phyloP scores from a whole-genome alignment of 2,113 vertebrate genomes.

The Rana temporaria region DNA sequence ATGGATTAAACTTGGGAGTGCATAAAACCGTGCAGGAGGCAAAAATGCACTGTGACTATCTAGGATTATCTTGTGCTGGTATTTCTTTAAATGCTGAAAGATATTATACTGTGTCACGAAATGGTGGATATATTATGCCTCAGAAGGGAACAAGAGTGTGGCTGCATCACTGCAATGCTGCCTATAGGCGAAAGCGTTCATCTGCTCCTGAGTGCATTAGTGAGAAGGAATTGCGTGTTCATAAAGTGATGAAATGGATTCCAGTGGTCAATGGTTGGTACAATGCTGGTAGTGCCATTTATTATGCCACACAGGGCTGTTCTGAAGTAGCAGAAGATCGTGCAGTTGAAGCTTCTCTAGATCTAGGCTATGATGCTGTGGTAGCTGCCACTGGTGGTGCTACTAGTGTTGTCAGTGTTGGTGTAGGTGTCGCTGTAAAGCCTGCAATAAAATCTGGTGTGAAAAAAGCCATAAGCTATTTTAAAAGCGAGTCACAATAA shows the following conservation, averaged over 20 bases:
- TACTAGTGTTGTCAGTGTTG: slow-evolving; percentile 67
- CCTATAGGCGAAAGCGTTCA: slow-evolving; percentile 9
- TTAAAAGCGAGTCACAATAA: slow-evolving; percentile 59
- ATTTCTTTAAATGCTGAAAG: slow-evolving; percentile 62
- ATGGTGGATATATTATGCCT: slow-evolving; percentile 61
- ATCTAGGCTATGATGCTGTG: slow-evolving; percentile 82
- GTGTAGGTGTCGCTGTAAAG: slow-evolving; percentile 79
- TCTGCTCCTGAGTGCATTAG: slow-evolving; percentile 67
- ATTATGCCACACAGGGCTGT: slow-evolving; percentile 84
- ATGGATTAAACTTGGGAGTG: neutral
- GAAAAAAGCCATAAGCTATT: slow-evolving; percentile 70
- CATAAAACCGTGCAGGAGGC: neutral
- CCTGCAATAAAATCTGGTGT: slow-evolving; percentile 76
- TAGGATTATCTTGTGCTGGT: slow-evolving; percentile 75
- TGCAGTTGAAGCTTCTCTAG: slow-evolving; percentile 78
- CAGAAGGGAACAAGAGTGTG: slow-evolving; percentile 62
- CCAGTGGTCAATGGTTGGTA: slow-evolving; percentile 83
- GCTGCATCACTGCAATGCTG: slow-evolving; percentile 65
- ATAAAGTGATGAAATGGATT: slow-evolving; percentile 75
- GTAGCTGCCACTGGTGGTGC: slow-evolving; percentile 68
- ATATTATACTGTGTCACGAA: slow-evolving; percentile 64
- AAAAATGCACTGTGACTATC: slow-evolving; percentile 63
- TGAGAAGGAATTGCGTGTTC: slow-evolving; percentile 70
- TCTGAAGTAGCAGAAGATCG: slow-evolving; percentile 74
- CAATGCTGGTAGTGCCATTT: slow-evolving; percentile 86